Conservation (phyloP, 2,888 invertebrate species). For the Oxytorus armatus region DNA sequence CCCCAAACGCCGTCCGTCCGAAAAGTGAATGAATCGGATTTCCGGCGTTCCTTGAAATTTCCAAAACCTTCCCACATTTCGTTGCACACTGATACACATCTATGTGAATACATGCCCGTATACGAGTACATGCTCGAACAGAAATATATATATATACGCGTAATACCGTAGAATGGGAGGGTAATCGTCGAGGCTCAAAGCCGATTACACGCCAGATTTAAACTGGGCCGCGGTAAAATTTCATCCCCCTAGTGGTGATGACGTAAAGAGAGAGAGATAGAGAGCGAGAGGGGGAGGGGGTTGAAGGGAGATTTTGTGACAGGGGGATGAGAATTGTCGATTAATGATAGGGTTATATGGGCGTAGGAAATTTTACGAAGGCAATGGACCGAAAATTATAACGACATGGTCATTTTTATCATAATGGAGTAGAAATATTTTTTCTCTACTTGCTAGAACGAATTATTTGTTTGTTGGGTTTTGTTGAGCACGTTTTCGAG, state of each 20-base stretch:
- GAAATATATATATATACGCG: neutral
- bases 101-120: neutral
- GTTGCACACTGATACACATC: neutral
- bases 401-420: no score
- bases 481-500: no score
- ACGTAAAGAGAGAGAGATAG: slow-evolving; percentile 12
- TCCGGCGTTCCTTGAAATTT: slow-evolving; percentile 9
- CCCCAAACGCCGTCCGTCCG: neutral
- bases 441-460: no score
- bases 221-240: slow-evolving; percentile 44
- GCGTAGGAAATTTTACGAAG: neutral
- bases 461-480: no score
- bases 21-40: slow-evolving; percentile 28
- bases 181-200: slow-evolving; percentile 39
- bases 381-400: neutral
- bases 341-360: slow-evolving; percentile 13
- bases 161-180: slow-evolving; percentile 4
- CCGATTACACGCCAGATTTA: slow-evolving; percentile 53
- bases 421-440: no score
- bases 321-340: slow-evolving; percentile 1
- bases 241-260: slow-evolving; percentile 16
- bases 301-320: no score
- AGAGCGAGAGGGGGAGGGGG: neutral
- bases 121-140: neutral
- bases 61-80: neutral